phyloP scores from a whole-genome alignment of 2,888 invertebrate genomes.

The Acronicta psi region DNA sequence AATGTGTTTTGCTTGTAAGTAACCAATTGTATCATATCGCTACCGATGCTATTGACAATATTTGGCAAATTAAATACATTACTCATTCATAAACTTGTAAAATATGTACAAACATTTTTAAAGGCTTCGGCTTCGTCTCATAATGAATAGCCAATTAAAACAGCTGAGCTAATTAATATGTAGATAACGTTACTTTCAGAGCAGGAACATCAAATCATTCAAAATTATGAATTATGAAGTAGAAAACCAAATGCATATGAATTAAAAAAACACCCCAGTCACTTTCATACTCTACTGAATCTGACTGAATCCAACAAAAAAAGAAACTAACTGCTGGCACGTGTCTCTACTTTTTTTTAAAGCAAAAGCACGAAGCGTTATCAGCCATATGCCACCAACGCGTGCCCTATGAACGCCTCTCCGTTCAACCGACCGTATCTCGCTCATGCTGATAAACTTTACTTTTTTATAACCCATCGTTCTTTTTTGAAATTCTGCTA shows the following conservation, averaged over 20 bases:
- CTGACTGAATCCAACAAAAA: constrained; percentile 42
- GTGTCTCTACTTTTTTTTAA: constrained; percentile 71
- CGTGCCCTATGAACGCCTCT: constrained; percentile 71
- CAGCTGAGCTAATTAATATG: neutral
- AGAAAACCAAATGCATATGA: neutral
- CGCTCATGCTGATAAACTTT: constrained; percentile 37
- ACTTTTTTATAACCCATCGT: constrained; percentile 9
- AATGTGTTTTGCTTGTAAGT: constrained; percentile 36
- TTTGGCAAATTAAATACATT: constrained; percentile 17
- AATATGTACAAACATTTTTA: constrained; percentile 18
- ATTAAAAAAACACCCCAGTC: constrained; percentile 11
- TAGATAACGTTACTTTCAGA: neutral
- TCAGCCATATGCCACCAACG: constrained; percentile 84
- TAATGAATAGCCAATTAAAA: neutral
- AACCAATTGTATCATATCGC: constrained; percentile 36
- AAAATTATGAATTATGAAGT: too few species aligned
- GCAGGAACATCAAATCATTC: neutral
- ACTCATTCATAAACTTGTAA: constrained; percentile 28
- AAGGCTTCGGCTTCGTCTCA: constrained; percentile 5
- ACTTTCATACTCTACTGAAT: constrained; percentile 54
- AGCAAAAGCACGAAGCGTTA: constrained; percentile 63
- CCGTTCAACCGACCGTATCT: constrained; percentile 67
- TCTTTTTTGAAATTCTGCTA: constrained; percentile 36
- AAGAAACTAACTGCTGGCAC: constrained; percentile 71
- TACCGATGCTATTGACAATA: constrained; percentile 35